phyloP scores from a whole-genome alignment of 2,888 invertebrate species.

The Microchrysa polita region DNA sequence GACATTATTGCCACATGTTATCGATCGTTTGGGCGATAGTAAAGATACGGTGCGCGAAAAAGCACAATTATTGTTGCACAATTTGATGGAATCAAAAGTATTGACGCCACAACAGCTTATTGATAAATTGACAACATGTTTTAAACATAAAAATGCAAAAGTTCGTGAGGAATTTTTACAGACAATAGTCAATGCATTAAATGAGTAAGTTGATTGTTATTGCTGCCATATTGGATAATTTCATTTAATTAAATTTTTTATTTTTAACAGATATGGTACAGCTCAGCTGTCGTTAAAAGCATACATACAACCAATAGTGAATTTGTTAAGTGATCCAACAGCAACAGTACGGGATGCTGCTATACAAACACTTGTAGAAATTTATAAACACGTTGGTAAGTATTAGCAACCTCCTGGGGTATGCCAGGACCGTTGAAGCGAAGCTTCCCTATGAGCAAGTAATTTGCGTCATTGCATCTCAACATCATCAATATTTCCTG shows the following conservation, averaged over 20 bases:
- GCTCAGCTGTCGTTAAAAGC: slow-evolving; percentile 82
- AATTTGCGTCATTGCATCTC: no score
- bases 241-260: slow-evolving; percentile 45
- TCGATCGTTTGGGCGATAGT: slow-evolving; percentile 77
- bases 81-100: slow-evolving; percentile 78
- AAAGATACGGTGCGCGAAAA: slow-evolving; percentile 76
- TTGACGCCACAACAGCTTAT: slow-evolving; percentile 75
- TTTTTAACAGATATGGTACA: slow-evolving; percentile 79
- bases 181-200: slow-evolving; percentile 82
- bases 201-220: slow-evolving; percentile 72
- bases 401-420: no score
- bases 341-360: slow-evolving; percentile 89
- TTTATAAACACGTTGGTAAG: slow-evolving; percentile 89
- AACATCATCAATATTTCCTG: no score
- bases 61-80: slow-evolving; percentile 76
- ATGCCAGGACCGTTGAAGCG: no score
- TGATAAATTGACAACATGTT: slow-evolving; percentile 74
- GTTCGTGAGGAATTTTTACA: slow-evolving; percentile 88
- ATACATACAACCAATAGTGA: slow-evolving; percentile 83
- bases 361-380: slow-evolving; percentile 83
- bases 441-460: no score
- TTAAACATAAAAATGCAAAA: slow-evolving; percentile 92
- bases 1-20: slow-evolving; percentile 81
- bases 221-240: not conserved
- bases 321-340: slow-evolving; percentile 86